These are phyloP conservation scores for Alsophila aescularia DNA, from an alignment of 2,888 invertebrate genomes.

Conservation along the genomic window DNA sequence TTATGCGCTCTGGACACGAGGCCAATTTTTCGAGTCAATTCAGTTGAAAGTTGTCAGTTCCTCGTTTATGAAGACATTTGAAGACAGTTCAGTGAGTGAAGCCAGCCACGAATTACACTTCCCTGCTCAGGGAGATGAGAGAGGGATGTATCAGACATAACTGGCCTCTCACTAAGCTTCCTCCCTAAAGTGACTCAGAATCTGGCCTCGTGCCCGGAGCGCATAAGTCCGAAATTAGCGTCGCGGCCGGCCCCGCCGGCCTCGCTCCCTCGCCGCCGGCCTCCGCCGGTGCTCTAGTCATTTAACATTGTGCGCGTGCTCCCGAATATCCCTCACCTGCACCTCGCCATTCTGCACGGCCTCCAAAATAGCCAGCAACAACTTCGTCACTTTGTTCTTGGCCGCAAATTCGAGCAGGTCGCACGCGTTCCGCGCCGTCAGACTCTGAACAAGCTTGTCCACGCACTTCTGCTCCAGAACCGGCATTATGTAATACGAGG, in stretches of 20 bases:
- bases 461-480: slow-evolving; percentile 58
- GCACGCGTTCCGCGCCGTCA: slow-evolving; percentile 32
- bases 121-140: too few relatives aligned
- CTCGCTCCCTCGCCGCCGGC: background rate
- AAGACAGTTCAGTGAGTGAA: too few relatives aligned
- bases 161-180: too few relatives aligned
- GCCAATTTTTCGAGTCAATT: too few relatives aligned
- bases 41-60: too few relatives aligned
- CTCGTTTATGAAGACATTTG: too few relatives aligned
- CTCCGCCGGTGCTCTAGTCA: background rate
- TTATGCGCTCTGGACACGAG: too few relatives aligned
- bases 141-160: too few relatives aligned
- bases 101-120: too few relatives aligned
- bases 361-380: slow-evolving; percentile 53
- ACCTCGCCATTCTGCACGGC: slow-evolving; percentile 44
- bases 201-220: too few relatives aligned
- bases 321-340: slow-evolving; percentile 48
- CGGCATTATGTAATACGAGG: slow-evolving; percentile 59
- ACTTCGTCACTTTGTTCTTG: slow-evolving; percentile 49
- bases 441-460: slow-evolving; percentile 43
- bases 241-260: background rate
- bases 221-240: too few relatives aligned
- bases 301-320: slow-evolving; percentile 32
- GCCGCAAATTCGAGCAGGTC: slow-evolving; percentile 57
- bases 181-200: too few relatives aligned